Conservation (phyloP, 2,888 invertebrate genomes). For the Drosophila paranaensis region DNA sequence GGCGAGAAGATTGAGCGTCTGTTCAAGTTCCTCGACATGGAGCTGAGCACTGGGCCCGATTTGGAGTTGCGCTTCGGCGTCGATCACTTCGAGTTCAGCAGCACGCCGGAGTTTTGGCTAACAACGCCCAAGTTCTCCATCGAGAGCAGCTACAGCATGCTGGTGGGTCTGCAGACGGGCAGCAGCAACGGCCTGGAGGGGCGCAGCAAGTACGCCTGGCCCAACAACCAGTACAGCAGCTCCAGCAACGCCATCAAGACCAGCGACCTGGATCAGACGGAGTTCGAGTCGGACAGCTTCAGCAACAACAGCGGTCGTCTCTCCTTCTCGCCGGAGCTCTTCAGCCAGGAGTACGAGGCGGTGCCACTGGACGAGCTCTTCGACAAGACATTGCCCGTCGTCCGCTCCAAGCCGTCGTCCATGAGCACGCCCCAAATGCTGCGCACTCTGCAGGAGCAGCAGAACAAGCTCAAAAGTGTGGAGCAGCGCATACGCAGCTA, state of each 20-base stretch:
- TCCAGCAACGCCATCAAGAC: slow-evolving; percentile 69
- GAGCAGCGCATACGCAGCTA: slow-evolving; percentile 69
- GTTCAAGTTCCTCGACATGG: slow-evolving; percentile 71
- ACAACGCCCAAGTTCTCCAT: slow-evolving; percentile 72
- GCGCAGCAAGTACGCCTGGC: slow-evolving; percentile 81
- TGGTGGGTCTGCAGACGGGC: slow-evolving; percentile 80
- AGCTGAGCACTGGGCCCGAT: slow-evolving; percentile 33
- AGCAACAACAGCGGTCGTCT: slow-evolving; percentile 67
- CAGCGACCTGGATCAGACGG: slow-evolving; percentile 78
- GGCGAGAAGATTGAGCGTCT: slow-evolving; percentile 72
- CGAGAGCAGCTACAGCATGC: slow-evolving; percentile 81
- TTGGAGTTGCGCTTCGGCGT: slow-evolving; percentile 78
- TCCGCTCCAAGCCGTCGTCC: slow-evolving; percentile 11
- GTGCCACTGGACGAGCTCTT: slow-evolving; percentile 82
- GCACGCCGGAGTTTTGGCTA: slow-evolving; percentile 69
- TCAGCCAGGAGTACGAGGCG: slow-evolving; percentile 72
- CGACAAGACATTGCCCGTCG: slow-evolving; percentile 45
- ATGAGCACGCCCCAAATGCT: slow-evolving; percentile 74
- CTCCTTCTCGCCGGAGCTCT: slow-evolving; percentile 76
- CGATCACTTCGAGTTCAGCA: slow-evolving; percentile 81
- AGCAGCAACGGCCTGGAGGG: slow-evolving; percentile 72
- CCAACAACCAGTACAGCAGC: slow-evolving; percentile 55
- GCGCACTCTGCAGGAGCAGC: slow-evolving; percentile 68
- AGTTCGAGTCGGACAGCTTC: slow-evolving; percentile 71
- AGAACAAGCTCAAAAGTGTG: slow-evolving; percentile 65